phyloP scores from a whole-genome alignment of 2,797 vertebrate genomes.

The Melanotaenia parkinsoni region DNA sequence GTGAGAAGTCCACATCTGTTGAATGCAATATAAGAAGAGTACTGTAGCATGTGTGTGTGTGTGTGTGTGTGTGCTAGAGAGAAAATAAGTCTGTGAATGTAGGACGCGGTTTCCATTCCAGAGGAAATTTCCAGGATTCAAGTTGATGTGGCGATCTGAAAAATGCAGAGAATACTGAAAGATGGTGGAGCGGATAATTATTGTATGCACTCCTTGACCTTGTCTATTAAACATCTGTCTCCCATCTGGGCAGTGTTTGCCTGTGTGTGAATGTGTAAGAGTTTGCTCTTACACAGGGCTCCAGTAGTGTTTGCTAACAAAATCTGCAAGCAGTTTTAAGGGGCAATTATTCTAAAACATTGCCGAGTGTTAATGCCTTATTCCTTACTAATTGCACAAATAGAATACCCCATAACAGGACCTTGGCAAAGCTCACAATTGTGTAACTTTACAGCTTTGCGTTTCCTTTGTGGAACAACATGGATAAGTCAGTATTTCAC shows the following conservation, averaged over 20 bases:
- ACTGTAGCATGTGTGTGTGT: not conserved
- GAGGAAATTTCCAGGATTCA: slow-evolving; percentile 82
- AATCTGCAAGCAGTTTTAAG: slow-evolving; percentile 69
- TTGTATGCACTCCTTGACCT: slow-evolving; percentile 78
- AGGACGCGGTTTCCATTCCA: slow-evolving; percentile 76
- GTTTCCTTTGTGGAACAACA: slow-evolving; percentile 37
- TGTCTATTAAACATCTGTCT: slow-evolving; percentile 81
- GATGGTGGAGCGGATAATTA: slow-evolving; percentile 70
- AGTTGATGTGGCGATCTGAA: slow-evolving; percentile 72
- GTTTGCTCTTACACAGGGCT: slow-evolving; percentile 48
- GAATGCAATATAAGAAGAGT: not conserved
- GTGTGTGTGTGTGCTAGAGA: not conserved
- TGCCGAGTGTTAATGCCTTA: slow-evolving; percentile 63
- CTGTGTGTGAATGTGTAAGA: slow-evolving; percentile 34
- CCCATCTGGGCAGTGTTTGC: slow-evolving; percentile 73
- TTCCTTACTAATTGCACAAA: slow-evolving; percentile 63
- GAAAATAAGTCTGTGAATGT: slow-evolving; percentile 38
- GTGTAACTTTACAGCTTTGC: slow-evolving; percentile 56
- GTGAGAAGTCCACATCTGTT: slow-evolving; percentile 16
- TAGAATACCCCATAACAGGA: slow-evolving; percentile 60
- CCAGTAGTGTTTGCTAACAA: slow-evolving; percentile 61
- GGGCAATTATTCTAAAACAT: slow-evolving; percentile 67
- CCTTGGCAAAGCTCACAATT: slow-evolving; percentile 48
- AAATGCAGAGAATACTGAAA: slow-evolving; percentile 64
- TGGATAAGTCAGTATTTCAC: slow-evolving; percentile 32